Evolutionary conservation across 2,797 vertebrate genomes (phyloP), one percentile per base, ranked within the genome.

Genomic region (Anomalospiza imberbis): DNA sequence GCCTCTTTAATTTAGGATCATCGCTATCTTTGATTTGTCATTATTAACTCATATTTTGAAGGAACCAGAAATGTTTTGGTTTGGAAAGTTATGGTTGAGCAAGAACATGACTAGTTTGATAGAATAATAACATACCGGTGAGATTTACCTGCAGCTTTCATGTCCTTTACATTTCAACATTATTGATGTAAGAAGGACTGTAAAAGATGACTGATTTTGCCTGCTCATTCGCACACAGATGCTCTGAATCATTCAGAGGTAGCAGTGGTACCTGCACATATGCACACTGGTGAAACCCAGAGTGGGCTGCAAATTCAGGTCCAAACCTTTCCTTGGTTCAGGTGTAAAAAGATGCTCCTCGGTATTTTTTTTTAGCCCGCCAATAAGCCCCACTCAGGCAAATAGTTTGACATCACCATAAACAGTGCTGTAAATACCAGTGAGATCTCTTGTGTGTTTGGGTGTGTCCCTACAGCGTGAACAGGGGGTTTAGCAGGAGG

Each of bases 1-100:
- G 50, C 28, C 61, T 78, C 51, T 88, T 89, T 81, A 91, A 79
- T 91, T 92, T 89, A 86, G 70, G 42, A 71, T 82, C 50, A 68
- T 72, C 42, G 29, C 73, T 79, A 48, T 63, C 60, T 88, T 61
- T 91, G 45, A 57, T 78, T 94, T 44, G 42, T 87, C 29, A 20
- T 89, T 70, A 89, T 81, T 87, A 86, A 58, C 51, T 68, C 40
- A 25, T 42, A 31, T 63, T 91, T 85, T 79, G 83, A 94, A 53
- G 42, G 47, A 79, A 45, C 15, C 10, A 42, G 44, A 66, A 88
- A 76, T 36, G 25, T 88, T 94, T 94, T 17, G 18, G 22, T 78
- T 91, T 55, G 44, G 28, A 61, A 63, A 68, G 53, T 45, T 87
- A 45, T 11, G 22, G 10, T 9, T 91, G 36, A 77, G 29, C 45